phyloP scores from a whole-genome alignment of 1,140 invertebrate genomes.

The Atta texana region DNA sequence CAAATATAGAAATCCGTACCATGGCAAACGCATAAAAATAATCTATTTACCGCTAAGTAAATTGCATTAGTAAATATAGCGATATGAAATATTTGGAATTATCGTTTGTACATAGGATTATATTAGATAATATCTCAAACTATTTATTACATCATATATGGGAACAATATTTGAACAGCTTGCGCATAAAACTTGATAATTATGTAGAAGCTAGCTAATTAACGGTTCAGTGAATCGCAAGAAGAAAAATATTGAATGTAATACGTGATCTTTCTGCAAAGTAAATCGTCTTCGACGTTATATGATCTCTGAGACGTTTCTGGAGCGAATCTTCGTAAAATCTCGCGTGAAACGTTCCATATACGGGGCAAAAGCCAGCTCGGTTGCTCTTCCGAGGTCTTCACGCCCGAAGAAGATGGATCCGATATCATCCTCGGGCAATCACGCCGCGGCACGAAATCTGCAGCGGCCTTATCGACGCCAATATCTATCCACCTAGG shows the following conservation, averaged over 20 bases:
- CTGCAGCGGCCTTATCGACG: conserved; percentile 68
- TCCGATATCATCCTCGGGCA: conserved; percentile 69
- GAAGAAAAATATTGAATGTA: background rate
- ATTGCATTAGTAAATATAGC: conserved; percentile 20
- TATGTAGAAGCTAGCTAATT: background rate
- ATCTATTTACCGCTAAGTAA: conserved; percentile 30
- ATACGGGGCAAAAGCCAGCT: conserved; percentile 39
- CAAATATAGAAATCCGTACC: conserved; percentile 24
- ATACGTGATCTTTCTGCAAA: background rate
- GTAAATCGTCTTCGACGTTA: conserved; percentile 33
- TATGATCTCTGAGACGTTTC: conserved; percentile 31
- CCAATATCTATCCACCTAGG: conserved; percentile 60
- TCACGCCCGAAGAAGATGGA: conserved; percentile 60
- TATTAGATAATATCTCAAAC: background rate
- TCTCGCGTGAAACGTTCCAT: conserved; percentile 55
- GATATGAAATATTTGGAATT: conserved; percentile 27
- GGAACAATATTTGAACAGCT: background rate
- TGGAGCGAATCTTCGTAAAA: conserved; percentile 39
- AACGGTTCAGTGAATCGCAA: background rate
- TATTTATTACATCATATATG: background rate
- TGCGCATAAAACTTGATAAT: background rate
- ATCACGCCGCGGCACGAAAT: conserved; percentile 69
- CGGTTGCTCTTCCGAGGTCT: conserved; percentile 48
- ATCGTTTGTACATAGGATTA: background rate
- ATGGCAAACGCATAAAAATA: conserved; percentile 39